phyloP scores from a whole-genome alignment of 2,888 invertebrate genomes.

The Pachymerium ferrugineum region DNA sequence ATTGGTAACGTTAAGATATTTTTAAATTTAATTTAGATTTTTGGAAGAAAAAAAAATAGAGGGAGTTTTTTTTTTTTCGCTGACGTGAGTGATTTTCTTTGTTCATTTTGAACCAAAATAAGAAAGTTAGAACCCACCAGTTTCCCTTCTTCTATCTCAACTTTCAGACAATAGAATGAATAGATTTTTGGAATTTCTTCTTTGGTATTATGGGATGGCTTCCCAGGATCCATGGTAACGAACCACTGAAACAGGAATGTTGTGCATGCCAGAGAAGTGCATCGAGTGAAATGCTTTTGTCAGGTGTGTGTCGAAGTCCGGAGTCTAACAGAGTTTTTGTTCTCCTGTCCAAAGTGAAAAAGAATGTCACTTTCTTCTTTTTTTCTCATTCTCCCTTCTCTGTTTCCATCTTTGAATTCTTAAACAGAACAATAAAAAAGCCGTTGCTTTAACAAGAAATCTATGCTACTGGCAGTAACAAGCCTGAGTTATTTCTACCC shows the following conservation, averaged over 20 bases:
- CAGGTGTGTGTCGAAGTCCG: neutral
- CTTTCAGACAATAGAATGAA: neutral
- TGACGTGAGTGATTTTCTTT: neutral
- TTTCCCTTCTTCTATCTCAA: neutral
- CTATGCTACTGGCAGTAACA: too few species aligned
- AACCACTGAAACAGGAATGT: neutral
- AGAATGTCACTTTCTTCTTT: neutral
- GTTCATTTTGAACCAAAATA: neutral
- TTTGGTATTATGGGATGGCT: neutral
- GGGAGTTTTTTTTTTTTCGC: neutral
- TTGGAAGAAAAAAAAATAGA: too few species aligned
- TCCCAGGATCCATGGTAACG: neutral
- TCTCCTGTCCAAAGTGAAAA: neutral
- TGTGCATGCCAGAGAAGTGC: neutral
- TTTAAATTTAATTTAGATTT: neutral
- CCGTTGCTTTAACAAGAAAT: too few species aligned
- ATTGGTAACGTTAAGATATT: neutral
- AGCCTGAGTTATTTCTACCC: neutral
- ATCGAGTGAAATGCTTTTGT: slow-evolving; percentile 7
- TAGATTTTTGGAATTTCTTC: slow-evolving; percentile 4
- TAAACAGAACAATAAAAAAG: too few species aligned
- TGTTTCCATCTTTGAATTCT: neutral
- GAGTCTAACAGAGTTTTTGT: neutral
- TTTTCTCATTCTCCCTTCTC: neutral
- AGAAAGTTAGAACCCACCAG: neutral